phyloP scores from a whole-genome alignment of 2,113 vertebrate genomes.

The Edolisoma coerulescens region DNA sequence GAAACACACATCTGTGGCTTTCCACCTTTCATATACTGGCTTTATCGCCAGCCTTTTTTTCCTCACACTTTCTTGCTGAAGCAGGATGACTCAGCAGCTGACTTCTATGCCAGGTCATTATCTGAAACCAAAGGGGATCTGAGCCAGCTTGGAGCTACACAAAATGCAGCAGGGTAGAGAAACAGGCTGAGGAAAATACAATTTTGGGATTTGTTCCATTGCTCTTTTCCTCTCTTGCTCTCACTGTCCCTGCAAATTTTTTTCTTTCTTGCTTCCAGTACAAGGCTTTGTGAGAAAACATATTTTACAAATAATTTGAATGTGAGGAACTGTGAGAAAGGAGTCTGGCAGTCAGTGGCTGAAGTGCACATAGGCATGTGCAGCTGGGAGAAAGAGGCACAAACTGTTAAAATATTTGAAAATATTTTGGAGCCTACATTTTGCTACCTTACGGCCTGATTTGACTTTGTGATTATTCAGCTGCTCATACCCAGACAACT shows the following conservation, averaged over 20 bases:
- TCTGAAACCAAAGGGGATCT: neutral
- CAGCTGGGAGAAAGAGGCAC: neutral
- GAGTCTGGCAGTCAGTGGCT: neutral
- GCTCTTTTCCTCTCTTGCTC: neutral
- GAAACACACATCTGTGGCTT: neutral
- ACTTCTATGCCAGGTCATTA: neutral
- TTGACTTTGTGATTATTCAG: neutral
- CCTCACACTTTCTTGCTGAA: neutral
- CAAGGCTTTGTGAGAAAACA: neutral
- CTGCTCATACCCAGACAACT: neutral
- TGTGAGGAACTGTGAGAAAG: neutral
- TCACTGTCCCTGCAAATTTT: neutral
- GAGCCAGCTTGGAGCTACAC: neutral
- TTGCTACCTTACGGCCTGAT: neutral
- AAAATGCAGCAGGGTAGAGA: neutral
- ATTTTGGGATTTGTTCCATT: neutral
- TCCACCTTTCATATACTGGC: neutral
- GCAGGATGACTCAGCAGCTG: neutral
- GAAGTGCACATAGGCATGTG: neutral
- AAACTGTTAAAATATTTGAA: neutral
- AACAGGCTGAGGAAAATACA: neutral
- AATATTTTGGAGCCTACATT: neutral
- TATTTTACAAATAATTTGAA: neutral
- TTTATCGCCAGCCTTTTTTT: neutral
- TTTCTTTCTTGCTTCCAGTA: neutral